Base-by-base conservation (phyloP, 2,888 invertebrate species). In the Xylota sylvarum region DNA sequence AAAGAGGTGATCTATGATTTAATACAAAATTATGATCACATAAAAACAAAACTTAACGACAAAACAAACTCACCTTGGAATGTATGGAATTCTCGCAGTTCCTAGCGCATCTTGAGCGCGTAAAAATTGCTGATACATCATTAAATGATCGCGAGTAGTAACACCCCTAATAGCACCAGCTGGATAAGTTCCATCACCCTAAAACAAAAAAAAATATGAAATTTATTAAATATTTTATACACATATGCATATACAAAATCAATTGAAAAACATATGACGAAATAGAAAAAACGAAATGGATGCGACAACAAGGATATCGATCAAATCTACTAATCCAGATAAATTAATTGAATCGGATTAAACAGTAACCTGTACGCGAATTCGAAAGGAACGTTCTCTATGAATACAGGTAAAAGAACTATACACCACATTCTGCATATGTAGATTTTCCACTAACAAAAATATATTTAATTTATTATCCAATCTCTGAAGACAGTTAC, bases 111-210 rank as follows among this genome's bases (percentile, higher is more conserved):
- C 93, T 79, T 93, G 93, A 37, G 90, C 90, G 72, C 95, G 93
- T 62, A 95, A 90, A 88, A 94, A 94, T 87, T 92, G 92, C 70
- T 93, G 92, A 86, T 92, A 92, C 69, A 92, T 90, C 88, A 92
- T 91, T 4, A 90, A 89, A 46, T 90, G 90, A 78, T 92, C 90
- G 30, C 91, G 90, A 9, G 90, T 80, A 9, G 90, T 80, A 40
- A 90, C 89, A 32, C 89, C 89, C 50, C 90, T 89, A 14, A 91
- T 88, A 81, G 92, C 89, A 89, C 93, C 92, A 73, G 93, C 92
- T 88, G 93, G 92, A 89, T 89, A 93, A 2, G 90, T 88, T 1
- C 90, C 88, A 73, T 95, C 95, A 83, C 94, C 94, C 95, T 95
- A 91, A 55, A 84, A 80, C 48, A 6, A 77, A n/a, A 32, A 56